Base-by-base conservation (phyloP, 2,113 vertebrate species). In the Mormoops blainvillei region DNA sequence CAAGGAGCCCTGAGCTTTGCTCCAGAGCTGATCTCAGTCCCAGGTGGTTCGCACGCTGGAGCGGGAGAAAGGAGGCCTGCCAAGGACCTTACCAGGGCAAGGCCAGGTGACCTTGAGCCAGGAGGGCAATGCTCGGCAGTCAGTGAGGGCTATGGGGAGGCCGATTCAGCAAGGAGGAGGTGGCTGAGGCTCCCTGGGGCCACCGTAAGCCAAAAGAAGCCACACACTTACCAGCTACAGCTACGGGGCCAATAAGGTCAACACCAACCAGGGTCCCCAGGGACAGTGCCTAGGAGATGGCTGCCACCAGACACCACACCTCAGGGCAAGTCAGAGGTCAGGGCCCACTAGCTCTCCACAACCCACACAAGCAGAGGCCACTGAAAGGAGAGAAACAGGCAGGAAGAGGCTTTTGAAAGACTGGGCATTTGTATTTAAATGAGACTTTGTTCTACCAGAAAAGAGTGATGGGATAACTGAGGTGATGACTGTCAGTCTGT, bases 151-250 rank as follows among this genome's bases (percentile, higher is more conserved):
- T 22, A 24, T 3, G 9, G 10, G 24, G 4, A 87, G 31, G 80
- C 26, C 54, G 48, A 45, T 13, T 50, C 24, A 52, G 11, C 15
- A 33, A 71, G 43, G 10, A 67, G 70, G 36, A 45, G 11, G 31
- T 45, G 54, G 1, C 16, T 5, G 16, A 15, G 67, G 22, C 33
- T 71, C 36, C 0, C 0, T 1, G 10, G 20, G 19, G 33, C 56
- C 18, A 26, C 41, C 24, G 38, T 52, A 38, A 70, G 5, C 4
- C 80, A 54, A 78, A 70, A 36, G 54, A 89, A 52, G 74, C 2
- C 63, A 6, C 0, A 0, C 1, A 2, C 9, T 87, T 70, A 14
- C 8, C 38, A 80, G 6, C 28, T 90, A 7, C 5, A 63, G 65
- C 52, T 16, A 67, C 5, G 12, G 31, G 33, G 4, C 33, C 43